A percentile compares a stretch with the other conserved stretches of the same genome.
phyloP scores from a whole-genome alignment of 2,113 vertebrate species.

The Pandion haliaetus region DNA sequence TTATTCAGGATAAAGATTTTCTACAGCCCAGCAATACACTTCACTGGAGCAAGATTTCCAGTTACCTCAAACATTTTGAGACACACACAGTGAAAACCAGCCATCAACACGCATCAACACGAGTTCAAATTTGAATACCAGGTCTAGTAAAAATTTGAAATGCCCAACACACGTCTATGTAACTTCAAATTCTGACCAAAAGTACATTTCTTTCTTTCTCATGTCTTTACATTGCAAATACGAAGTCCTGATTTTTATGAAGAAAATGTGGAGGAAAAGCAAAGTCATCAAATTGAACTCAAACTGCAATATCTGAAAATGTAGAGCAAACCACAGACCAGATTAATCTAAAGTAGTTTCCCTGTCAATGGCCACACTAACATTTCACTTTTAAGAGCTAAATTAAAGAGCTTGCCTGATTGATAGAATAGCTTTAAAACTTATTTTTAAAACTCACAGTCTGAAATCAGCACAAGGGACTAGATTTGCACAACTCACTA shows the following conservation, averaged over 20 bases:
- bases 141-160: neutral
- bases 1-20: neutral
- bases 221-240: neutral
- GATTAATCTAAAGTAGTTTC: neutral
- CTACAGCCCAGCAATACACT: neutral
- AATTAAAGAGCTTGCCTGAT: neutral
- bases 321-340: neutral
- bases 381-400: neutral
- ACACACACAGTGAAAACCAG: neutral
- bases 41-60: neutral
- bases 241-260: neutral
- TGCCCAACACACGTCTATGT: rapidly evolving
- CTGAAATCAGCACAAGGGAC: neutral
- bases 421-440: neutral
- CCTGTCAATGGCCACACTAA: neutral
- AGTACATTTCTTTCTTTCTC: neutral
- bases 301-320: neutral
- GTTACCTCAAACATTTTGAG: neutral
- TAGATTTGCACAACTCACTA: neutral
- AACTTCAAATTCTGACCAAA: neutral
- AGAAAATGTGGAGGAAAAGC: neutral
- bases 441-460: neutral
- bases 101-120: neutral
- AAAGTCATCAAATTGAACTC: neutral
- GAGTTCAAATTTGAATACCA: neutral